Base-by-base conservation (phyloP, 2,888 invertebrate genomes). In the Tinea pellionella region DNA sequence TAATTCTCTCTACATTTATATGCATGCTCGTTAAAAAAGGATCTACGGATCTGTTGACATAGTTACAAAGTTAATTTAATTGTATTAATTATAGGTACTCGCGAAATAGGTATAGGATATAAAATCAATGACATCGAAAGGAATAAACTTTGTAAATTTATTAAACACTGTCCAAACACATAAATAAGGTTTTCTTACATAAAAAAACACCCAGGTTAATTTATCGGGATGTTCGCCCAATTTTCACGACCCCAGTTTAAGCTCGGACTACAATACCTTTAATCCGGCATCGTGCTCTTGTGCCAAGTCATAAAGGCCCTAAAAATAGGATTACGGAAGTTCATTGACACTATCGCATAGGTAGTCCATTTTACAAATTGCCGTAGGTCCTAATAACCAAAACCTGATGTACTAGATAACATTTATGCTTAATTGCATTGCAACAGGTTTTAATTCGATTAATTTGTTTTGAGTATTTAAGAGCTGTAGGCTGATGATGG, bases 141-240 rank as follows among this genome's bases (percentile, higher is more conserved):
- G 30, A 30, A 7, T 30, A 30, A 37, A 37, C 37, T 2, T 37
- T 6, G 37, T 37, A 37, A 37, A 37, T 37, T 37, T 37, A 37
- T 37, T 37, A 12, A 37, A 9, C 37, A 37, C 37, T 37, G 37
- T 6, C 6, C 2, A 24, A 24, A 37, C 37, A 37, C n/a, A 37
- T 37, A 37, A 37, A 37, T 12, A 6, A 37, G 37, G 11, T 37
- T 37, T 37, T 37, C n/a, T 37, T 37, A 37, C 37, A 37, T 37
- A 37, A 37, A 37, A 24, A 24, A 37, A 9, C 37, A 37, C 19
- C 51, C 19, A 51, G 16, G 51, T 7, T 13, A 51, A n/a, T 47
- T 47, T 90, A 59, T 90, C 85, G 0, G 92, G 91, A 76, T 96
- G 92, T 7, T 96, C 96, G 29, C 95, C 94, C 74, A 97, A 96